phyloP scores from a whole-genome alignment of 2,888 invertebrate species.

The Coremacera marginata region DNA sequence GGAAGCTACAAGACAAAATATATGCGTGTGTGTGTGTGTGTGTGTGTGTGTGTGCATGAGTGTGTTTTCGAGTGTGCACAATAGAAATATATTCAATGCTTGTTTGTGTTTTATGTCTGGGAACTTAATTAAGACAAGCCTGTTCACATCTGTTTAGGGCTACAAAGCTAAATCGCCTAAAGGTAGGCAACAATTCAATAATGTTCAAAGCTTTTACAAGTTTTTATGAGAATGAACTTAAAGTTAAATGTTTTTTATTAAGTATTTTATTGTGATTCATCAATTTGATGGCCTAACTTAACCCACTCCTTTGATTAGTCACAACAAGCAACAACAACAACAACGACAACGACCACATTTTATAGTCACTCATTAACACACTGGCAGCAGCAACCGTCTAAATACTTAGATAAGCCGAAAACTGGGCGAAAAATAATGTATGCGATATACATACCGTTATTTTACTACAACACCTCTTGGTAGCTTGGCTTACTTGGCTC shows the following conservation, averaged over 20 bases:
- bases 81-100: neutral
- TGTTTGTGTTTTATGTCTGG: neutral
- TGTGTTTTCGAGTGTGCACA: neutral
- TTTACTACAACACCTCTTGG: neutral
- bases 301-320: neutral
- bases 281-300: no score
- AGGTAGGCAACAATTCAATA: neutral
- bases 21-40: neutral
- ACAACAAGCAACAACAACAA: neutral
- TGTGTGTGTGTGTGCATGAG: neutral
- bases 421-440: neutral
- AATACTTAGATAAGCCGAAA: neutral
- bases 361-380: neutral
- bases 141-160: no score
- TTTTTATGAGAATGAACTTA: no score
- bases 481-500: constrained; percentile 16
- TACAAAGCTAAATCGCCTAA: neutral
- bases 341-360: neutral
- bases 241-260: no score
- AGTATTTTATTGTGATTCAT: no score
- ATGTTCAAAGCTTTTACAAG: no score
- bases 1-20: neutral
- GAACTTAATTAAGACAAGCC: neutral
- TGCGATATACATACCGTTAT: constrained; percentile 10
- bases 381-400: neutral